Percentiles rank a stretch among this genome's conserved stretches.
These are phyloP conservation scores for Cyprinodon brontotheroides DNA, from an alignment of 2,113 vertebrate genomes.

Conservation along the genomic window DNA sequence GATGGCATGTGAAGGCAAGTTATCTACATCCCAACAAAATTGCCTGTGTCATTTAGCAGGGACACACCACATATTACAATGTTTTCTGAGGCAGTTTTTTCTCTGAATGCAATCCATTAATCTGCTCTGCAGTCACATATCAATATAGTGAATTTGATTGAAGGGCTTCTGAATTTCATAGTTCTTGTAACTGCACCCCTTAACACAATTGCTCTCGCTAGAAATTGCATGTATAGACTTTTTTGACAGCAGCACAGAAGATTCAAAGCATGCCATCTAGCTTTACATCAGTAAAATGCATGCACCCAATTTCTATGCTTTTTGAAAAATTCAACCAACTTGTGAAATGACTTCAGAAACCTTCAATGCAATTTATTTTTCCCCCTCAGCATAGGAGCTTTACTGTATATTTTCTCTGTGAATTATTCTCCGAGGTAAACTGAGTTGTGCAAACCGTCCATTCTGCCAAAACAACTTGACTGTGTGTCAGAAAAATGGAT, in stretches of 20 bases:
- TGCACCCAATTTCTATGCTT: not conserved
- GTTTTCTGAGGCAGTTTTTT: slow-evolving; percentile 28
- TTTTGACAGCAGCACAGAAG: slow-evolving; percentile 22
- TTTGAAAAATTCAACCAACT: slow-evolving; percentile 40
- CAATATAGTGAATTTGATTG: slow-evolving; percentile 54
- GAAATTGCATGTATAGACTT: not conserved
- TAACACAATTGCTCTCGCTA: slow-evolving; percentile 1
- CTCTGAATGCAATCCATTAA: slow-evolving; percentile 20
- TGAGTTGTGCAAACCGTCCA: slow-evolving; percentile 65
- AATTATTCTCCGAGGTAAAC: slow-evolving; percentile 67
- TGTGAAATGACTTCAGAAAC: slow-evolving; percentile 12
- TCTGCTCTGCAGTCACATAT: slow-evolving; percentile 37
- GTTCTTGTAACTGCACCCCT: slow-evolving; percentile 58
- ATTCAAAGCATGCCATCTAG: slow-evolving; percentile 1
- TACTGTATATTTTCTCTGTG: not conserved
- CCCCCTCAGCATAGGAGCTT: not conserved
- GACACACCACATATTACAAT: slow-evolving; percentile 26
- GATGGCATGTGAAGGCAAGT: slow-evolving; percentile 23
- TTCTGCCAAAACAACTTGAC: slow-evolving; percentile 47
- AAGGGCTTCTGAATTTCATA: slow-evolving; percentile 53
- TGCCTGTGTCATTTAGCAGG: slow-evolving; percentile 53
- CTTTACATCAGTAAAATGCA: slow-evolving; percentile 30
- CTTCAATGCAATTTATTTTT: slow-evolving; percentile 20
- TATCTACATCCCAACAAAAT: slow-evolving; percentile 8
- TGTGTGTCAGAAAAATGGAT: slow-evolving; percentile 62